These are phyloP conservation scores for Psylliodes chrysocephalus DNA, from an alignment of 2,888 invertebrate species.

Conservation along the genomic window DNA sequence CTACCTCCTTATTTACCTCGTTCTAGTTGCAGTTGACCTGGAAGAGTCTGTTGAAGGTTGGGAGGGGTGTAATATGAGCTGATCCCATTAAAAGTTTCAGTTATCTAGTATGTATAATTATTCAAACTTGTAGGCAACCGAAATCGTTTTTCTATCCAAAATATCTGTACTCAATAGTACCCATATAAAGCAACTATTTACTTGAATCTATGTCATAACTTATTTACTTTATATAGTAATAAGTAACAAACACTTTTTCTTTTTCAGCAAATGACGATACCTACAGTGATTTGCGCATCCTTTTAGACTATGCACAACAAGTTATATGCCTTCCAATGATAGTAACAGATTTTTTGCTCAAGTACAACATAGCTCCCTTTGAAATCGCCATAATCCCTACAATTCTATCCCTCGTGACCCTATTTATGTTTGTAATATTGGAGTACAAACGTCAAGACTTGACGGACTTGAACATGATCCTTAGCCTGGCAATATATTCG, in stretches of 20 bases:
- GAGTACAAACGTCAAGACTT: constrained; percentile 48
- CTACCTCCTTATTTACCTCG: too few species aligned
- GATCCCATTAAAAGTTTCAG: too few species aligned
- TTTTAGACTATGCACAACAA: constrained; percentile 46
- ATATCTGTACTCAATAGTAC: too few species aligned
- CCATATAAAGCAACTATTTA: too few species aligned
- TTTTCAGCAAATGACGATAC: constrained; percentile 46
- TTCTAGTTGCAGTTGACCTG: too few species aligned
- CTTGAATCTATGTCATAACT: too few species aligned
- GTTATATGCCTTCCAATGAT: constrained; percentile 43
- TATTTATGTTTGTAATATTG: constrained; percentile 40
- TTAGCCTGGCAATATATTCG: constrained; percentile 25
- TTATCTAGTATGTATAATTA: too few species aligned
- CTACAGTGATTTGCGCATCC: constrained; percentile 43
- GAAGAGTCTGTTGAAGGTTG: too few species aligned
- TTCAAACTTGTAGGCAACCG: too few species aligned
- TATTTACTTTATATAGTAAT: neutral
- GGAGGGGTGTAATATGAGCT: too few species aligned
- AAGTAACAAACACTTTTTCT: neutral
- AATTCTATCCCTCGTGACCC: constrained; percentile 41
- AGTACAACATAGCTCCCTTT: constrained; percentile 39
- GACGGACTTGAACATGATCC: constrained; percentile 46
- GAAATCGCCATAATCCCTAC: constrained; percentile 42
- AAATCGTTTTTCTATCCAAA: too few species aligned
- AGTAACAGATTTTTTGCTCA: constrained; percentile 44